Percentiles rank a stretch among this genome's conserved stretches.
phyloP scores from a whole-genome alignment of 2,113 vertebrate species.

The Passerina amoena region DNA sequence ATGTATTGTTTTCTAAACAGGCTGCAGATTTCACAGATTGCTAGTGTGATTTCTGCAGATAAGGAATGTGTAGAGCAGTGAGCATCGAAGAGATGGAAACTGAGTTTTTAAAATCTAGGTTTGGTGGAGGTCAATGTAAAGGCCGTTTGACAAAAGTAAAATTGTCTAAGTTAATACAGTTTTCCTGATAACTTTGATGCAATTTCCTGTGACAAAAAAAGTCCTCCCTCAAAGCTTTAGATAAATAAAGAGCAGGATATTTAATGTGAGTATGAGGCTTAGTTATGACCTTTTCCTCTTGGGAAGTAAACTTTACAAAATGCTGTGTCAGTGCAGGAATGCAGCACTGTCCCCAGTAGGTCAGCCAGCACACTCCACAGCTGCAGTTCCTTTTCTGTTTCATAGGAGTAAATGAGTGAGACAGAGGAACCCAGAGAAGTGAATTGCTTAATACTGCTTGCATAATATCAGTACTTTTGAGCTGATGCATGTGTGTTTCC shows the following conservation, averaged over 20 bases:
- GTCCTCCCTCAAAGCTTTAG: background rate
- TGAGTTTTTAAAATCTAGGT: background rate
- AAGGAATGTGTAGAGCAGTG: background rate
- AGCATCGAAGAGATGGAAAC: background rate
- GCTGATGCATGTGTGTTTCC: background rate
- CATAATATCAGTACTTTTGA: background rate
- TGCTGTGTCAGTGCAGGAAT: background rate
- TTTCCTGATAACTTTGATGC: constrained; percentile 5
- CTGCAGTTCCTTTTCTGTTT: constrained; percentile 40
- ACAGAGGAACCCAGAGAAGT: background rate
- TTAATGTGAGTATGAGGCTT: background rate
- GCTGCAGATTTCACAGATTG: background rate
- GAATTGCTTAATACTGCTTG: background rate
- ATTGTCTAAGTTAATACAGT: background rate
- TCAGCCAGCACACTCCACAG: constrained; percentile 21
- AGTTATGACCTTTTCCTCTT: constrained; percentile 11
- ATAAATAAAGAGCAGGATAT: background rate
- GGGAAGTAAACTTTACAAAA: constrained; percentile 27
- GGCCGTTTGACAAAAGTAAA: background rate
- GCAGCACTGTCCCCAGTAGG: background rate
- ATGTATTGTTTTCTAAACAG: background rate
- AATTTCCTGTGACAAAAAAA: constrained; percentile 1
- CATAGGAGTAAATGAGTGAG: background rate
- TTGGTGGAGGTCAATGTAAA: background rate
- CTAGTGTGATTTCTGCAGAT: background rate